These are phyloP conservation scores for Coregonus suidteri DNA, from an alignment of 2,797 vertebrate genomes.

Conservation along the genomic window DNA sequence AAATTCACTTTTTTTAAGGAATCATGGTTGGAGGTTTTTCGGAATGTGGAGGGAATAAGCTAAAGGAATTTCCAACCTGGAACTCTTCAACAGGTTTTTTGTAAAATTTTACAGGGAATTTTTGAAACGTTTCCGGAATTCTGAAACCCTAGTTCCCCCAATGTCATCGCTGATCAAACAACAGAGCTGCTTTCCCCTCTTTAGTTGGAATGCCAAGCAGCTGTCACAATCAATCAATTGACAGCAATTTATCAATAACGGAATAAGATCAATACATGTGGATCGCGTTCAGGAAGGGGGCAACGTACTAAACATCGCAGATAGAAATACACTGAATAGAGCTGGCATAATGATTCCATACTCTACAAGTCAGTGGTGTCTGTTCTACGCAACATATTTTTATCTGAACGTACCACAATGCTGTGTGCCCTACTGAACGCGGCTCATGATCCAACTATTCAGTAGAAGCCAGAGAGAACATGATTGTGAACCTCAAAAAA, in stretches of 20 bases:
- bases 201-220: slow-evolving; percentile 44
- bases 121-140: not conserved
- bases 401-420: not conserved
- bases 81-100: not conserved
- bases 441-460: not conserved
- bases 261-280: not conserved
- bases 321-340: not conserved
- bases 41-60: not conserved
- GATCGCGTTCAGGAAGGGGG: not conserved
- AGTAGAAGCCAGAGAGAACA: slow-evolving; percentile 30
- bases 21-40: not conserved
- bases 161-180: slow-evolving; percentile 36
- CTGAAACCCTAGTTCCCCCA: slow-evolving; percentile 7
- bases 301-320: not conserved
- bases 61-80: not conserved
- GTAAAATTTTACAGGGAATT: not conserved
- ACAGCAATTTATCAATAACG: slow-evolving; percentile 43
- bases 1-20: not conserved
- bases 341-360: not conserved
- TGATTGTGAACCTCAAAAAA: slow-evolving; percentile 47
- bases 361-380: not conserved
- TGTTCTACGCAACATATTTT: not conserved
- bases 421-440: too few species aligned
- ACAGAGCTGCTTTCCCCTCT: slow-evolving; percentile 44
- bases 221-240: slow-evolving; percentile 68